Base-by-base conservation (phyloP, 92 coral and sea anemone genomes). In the Nematostella vectensis region DNA sequence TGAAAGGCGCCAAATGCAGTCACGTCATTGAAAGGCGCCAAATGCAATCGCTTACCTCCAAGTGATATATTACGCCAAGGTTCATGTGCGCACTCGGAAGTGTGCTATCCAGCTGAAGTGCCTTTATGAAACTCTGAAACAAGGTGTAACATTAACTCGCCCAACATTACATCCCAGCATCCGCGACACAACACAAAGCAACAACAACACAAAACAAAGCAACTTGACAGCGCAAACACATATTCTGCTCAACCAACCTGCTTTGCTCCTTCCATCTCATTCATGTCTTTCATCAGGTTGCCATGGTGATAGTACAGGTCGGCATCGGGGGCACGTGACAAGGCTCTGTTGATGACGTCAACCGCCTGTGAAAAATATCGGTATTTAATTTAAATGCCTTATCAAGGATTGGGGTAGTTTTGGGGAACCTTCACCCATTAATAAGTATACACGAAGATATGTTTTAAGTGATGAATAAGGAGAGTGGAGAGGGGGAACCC, bases 21-120 rank as follows among this genome's bases (percentile, higher is more conserved):
- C n/a, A n/a, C n/a, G n/a, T n/a, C n/a, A n/a, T n/a, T n/a, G n/a
- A n/a, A n/a, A n/a, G n/a, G n/a, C n/a, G n/a, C n/a, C n/a, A n/a
- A n/a, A n/a, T n/a, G n/a, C n/a, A n/a, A n/a, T n/a, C n/a, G 16
- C 33, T 61, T 31, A 84, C 96, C 83, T 82, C 82, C 62, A 87
- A 72, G 45, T 87, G 96, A 10, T 58, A 63, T 50, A 87, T 78
- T 3, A 82, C 96, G 0, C 96, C 96, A 17, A 87, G 85, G 57
- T 87, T 83, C 82, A 87, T 68, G 61, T 82, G 85, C 42, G 89
- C 91, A 59, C 82, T 70, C 2, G 69, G 40, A 45, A 71, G 85
- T 19, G 29, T 54, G 29, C 83, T 76, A 19, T 87, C 82, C 42
- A 68, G 50, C 55, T 56, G 63, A 3, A 77, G 61, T 3, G 89